Base-by-base conservation (phyloP, 1,140 invertebrate species). In the Listronotus oregonensis region DNA sequence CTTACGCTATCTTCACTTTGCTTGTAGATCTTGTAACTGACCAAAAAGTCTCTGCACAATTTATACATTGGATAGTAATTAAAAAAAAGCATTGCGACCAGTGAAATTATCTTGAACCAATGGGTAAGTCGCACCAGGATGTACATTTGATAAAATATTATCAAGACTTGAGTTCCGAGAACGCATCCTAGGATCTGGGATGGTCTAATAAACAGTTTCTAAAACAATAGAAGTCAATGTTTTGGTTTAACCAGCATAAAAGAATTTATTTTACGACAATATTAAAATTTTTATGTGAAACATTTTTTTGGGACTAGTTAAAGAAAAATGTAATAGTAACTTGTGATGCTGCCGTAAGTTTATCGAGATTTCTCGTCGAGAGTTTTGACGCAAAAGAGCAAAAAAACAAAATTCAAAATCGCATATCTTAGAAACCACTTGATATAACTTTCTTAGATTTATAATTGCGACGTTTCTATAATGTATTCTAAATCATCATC, bases 1-100 rank as follows among this genome's bases (percentile, higher is more conserved):
- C 34, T 37, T 37, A 37, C 34, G 34, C 34, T 37, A 37, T 37
- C 34, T 37, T 37, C 34, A 52, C 50, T 52, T 46, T 17, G 60
- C 71, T 87, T 86, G 73, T 94, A 94, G 6, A 94, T 85, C 76
- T 89, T 90, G 81, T 87, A 90, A 60, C 94, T 88, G 40, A 97
- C 86, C 0, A 96, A 80, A 78, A 90, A 93, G 78, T 97, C 94
- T 55, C 95, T 83, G 5, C 89, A 82, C 54, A 96, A 82, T 81
- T 96, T 96, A 72, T 94, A 97, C 6, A 98, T 83, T 0, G 93
- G 91, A 70, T 94, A 91, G 80, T 96, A 96, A 79, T 96, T 97
- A 49, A 92, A 91, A 73, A 95, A 89, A 9, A 96, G 84, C 21
- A 97, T 81, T 34, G 96, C 82, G 11, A 91, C 86, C 64, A 96